Percentiles rank a stretch among this genome's conserved stretches.
Conservation (phyloP, 2,113 vertebrate species). For the Corythornis cristatus region DNA sequence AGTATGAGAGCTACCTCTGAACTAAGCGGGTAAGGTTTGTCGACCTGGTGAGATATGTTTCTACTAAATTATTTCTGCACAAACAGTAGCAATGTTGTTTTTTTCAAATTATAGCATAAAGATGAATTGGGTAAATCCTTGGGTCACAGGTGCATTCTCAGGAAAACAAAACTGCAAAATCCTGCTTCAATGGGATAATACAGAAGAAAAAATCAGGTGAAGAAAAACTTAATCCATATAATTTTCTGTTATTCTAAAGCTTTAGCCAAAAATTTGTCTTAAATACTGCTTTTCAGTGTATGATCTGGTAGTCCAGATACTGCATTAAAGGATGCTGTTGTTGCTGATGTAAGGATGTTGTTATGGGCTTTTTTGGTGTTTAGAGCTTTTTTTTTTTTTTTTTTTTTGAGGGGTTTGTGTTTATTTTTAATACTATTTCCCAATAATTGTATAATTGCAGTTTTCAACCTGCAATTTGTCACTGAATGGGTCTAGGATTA, state of each 20-base stretch:
- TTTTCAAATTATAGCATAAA: neutral
- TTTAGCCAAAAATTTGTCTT: neutral
- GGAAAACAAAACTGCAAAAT: neutral
- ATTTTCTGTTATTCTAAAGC: neutral
- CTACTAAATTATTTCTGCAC: neutral
- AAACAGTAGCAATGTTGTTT: neutral
- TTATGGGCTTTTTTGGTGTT: too few relatives aligned
- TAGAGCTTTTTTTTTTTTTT: too few relatives aligned
- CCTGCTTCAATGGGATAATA: neutral
- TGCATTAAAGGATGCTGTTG: neutral
- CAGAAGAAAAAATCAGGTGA: neutral
- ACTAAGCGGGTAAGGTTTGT: neutral
- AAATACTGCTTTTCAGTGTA: neutral
- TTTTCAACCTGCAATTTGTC: neutral
- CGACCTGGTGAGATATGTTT: neutral
- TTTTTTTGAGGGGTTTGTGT: neutral
- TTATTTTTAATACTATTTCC: neutral
- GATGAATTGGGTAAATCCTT: neutral
- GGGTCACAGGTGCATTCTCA: neutral
- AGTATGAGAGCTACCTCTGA: neutral
- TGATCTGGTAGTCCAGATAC: neutral
- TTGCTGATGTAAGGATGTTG: neutral
- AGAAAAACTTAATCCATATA: neutral
- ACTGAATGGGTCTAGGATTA: neutral
- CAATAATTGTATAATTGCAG: neutral